Percentiles rank a stretch among this genome's conserved stretches.
Evolutionary conservation across 2,888 invertebrate genomes (phyloP).

Genomic region (Crioceris asparagi): DNA sequence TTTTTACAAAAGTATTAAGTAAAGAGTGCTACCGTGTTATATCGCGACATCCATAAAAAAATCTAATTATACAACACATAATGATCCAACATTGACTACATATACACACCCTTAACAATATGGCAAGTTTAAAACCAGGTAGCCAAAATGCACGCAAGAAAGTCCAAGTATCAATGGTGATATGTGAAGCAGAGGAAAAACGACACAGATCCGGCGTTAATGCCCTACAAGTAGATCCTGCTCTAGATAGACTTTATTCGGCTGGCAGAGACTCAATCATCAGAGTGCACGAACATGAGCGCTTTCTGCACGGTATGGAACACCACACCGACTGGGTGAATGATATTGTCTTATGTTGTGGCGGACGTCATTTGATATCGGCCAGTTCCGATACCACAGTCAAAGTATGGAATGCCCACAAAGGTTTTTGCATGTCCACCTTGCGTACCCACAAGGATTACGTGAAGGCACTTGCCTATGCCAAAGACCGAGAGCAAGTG

Average conservation of each 20-base stretch:
- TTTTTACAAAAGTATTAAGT: too few species aligned
- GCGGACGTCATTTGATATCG: constrained; percentile 93
- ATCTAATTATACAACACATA: too few species aligned
- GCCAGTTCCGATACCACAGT: constrained; percentile 99
- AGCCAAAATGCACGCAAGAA: constrained; percentile 37
- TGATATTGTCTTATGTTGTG: constrained; percentile 95
- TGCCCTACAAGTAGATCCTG: constrained; percentile 86
- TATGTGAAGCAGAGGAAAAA: constrained; percentile 90
- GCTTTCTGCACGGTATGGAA: constrained; percentile 93
- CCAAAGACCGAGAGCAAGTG: constrained; percentile 89
- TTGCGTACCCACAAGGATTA: constrained; percentile 96
- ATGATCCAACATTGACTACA: too few species aligned
- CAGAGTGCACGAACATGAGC: constrained; percentile 79
- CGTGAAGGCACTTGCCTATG: constrained; percentile 95
- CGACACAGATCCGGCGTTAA: constrained; percentile 93
- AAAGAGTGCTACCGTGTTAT: too few species aligned
- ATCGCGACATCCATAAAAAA: too few species aligned
- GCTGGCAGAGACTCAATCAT: constrained; percentile 97
- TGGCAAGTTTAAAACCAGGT: constrained; percentile 35
- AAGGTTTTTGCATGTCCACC: constrained; percentile 99
- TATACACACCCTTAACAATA: constrained; percentile 17
- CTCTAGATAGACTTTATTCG: constrained; percentile 80
- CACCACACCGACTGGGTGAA: constrained; percentile 99
- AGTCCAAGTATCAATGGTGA: constrained; percentile 82
- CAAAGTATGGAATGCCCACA: constrained; percentile 99